These are phyloP conservation scores for Diarsia mendica DNA, from an alignment of 2,888 invertebrate genomes.

Conservation along the genomic window DNA sequence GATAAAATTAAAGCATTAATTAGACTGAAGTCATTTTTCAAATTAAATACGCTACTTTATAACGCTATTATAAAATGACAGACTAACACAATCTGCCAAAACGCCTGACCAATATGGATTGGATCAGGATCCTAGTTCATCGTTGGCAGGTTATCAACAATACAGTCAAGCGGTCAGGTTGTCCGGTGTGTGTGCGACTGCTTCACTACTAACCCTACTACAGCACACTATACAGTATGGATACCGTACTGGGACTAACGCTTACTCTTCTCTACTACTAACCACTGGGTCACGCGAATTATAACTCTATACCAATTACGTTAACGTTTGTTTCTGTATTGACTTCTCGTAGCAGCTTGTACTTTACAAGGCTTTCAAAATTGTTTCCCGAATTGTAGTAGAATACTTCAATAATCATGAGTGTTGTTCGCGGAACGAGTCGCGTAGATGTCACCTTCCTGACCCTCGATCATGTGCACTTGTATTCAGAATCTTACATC, in stretches of 20 bases:
- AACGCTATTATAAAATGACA: background rate
- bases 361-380: slow-evolving; percentile 47
- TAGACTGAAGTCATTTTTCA: background rate
- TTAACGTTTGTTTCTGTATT: background rate
- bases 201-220: background rate
- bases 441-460: slow-evolving; percentile 43
- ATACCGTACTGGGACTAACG: slow-evolving; percentile 51
- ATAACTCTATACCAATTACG: slow-evolving; percentile 1
- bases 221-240: background rate
- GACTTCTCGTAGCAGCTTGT: slow-evolving; percentile 30
- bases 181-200: background rate
- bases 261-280: slow-evolving; percentile 47
- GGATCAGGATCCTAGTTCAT: too few species aligned
- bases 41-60: background rate
- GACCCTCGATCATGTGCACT: slow-evolving; percentile 17
- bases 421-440: slow-evolving; percentile 35
- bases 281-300: slow-evolving; percentile 41
- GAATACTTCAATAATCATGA: slow-evolving; percentile 26
- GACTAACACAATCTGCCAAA: background rate
- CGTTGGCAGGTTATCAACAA: slow-evolving; percentile 16
- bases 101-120: background rate
- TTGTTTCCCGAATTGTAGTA: slow-evolving; percentile 32
- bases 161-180: slow-evolving; percentile 34
- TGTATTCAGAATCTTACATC: slow-evolving; percentile 32
- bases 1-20: background rate